Evolutionary conservation across 2,888 invertebrate species (phyloP).

Genomic region (Sarcophaga variegata): DNA sequence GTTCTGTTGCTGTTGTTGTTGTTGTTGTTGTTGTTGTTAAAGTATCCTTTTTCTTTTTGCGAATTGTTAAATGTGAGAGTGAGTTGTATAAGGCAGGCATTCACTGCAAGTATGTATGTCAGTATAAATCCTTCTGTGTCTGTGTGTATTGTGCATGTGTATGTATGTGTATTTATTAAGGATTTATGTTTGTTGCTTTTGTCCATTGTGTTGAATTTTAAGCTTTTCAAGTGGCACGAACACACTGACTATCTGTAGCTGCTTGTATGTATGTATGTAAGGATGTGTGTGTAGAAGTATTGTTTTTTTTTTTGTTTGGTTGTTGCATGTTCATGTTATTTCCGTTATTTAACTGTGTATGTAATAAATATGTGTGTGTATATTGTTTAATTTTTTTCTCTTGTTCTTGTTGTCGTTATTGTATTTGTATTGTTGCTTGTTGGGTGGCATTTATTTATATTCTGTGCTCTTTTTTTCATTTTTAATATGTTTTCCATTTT

Average conservation of each 20-base stretch:
- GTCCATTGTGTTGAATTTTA: slow-evolving; percentile 67
- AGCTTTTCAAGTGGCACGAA: slow-evolving; percentile 46
- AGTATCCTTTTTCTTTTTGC: slow-evolving; percentile 59
- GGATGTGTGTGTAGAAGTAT: not conserved
- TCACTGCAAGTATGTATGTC: not conserved
- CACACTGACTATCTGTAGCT: slow-evolving; percentile 24
- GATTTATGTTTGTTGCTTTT: slow-evolving; percentile 63
- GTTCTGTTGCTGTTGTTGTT: slow-evolving; percentile 39
- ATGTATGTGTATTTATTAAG: slow-evolving; percentile 71
- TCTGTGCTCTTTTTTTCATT: slow-evolving; percentile 27
- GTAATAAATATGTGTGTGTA: not conserved
- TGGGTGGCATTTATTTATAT: slow-evolving; percentile 72
- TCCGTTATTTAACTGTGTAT: not conserved
- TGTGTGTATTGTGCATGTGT: slow-evolving; percentile 51
- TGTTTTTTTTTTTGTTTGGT: not conserved
- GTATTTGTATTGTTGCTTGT: slow-evolving; percentile 1
- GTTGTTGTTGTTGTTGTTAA: slow-evolving; percentile 54
- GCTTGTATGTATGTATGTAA: not conserved
- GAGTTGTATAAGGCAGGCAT: slow-evolving; percentile 42
- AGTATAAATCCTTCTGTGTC: slow-evolving; percentile 71
- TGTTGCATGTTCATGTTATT: slow-evolving; percentile 50
- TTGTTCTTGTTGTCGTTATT: slow-evolving; percentile 24
- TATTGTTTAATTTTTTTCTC: slow-evolving; percentile 50
- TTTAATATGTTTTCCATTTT: slow-evolving; percentile 17
- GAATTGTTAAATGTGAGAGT: slow-evolving; percentile 31